phyloP scores from a whole-genome alignment of 2,113 vertebrate genomes.

The Engraulis encrasicolus region DNA sequence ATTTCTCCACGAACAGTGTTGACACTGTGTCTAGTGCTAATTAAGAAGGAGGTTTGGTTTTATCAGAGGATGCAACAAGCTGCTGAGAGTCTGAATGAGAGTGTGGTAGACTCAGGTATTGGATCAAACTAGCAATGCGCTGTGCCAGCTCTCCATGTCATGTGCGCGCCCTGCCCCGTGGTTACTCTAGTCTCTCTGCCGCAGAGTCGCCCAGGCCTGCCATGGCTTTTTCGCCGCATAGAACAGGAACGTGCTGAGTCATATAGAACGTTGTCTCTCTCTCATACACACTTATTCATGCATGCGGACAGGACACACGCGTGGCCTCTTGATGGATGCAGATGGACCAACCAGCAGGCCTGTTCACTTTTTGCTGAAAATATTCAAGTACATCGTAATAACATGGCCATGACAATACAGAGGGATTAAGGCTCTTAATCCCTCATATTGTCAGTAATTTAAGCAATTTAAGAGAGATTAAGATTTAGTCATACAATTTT shows the following conservation, averaged over 20 bases:
- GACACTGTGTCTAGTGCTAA: neutral
- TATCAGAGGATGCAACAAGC: neutral
- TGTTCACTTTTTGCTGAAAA: too few relatives aligned
- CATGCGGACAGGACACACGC: neutral
- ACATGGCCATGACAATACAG: too few relatives aligned
- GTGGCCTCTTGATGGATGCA: too few relatives aligned
- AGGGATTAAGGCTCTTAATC: too few relatives aligned
- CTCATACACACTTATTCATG: neutral
- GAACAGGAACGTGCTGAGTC: slow-evolving; percentile 18
- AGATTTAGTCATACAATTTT: too few relatives aligned
- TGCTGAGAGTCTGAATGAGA: neutral
- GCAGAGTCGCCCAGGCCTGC: slow-evolving; percentile 20
- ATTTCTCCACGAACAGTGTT: neutral
- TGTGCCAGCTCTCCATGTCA: neutral
- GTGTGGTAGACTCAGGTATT: neutral
- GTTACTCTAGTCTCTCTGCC: neutral
- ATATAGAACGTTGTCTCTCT: slow-evolving; percentile 4
- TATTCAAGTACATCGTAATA: too few relatives aligned
- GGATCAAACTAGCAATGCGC: neutral
- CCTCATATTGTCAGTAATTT: too few relatives aligned
- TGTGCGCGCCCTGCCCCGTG: neutral
- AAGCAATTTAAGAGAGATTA: too few relatives aligned
- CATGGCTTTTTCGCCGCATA: slow-evolving; percentile 28
- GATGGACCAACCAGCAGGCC: too few relatives aligned
- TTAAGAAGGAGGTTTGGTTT: neutral